These are phyloP conservation scores for Sebastes miniatus DNA, from an alignment of 2,797 vertebrate species.

Conservation along the genomic window DNA sequence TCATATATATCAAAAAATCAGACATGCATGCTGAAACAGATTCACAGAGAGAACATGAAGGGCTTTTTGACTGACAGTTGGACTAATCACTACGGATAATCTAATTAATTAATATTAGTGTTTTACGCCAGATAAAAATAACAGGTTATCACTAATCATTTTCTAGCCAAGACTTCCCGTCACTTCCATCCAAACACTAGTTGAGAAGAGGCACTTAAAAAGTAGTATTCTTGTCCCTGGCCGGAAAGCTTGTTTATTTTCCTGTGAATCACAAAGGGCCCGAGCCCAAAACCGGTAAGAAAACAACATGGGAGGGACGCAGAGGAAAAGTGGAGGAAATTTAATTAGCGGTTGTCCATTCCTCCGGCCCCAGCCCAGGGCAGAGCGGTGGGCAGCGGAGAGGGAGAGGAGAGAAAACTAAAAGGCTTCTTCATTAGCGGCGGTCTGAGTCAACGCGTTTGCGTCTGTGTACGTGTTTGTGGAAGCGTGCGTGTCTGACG, in stretches of 20 bases:
- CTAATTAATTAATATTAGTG: background rate
- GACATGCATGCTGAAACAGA: background rate
- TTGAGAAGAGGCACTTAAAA: slow-evolving; percentile 51
- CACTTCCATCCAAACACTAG: slow-evolving; percentile 10
- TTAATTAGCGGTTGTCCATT: slow-evolving; percentile 79
- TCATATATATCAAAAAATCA: background rate
- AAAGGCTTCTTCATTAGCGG: slow-evolving; percentile 53
- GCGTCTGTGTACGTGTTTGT: slow-evolving; percentile 22
- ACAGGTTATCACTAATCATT: background rate
- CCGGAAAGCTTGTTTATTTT: slow-evolving; percentile 70
- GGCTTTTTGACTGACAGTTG: background rate
- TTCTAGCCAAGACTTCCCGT: background rate
- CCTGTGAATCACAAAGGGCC: slow-evolving; percentile 68
- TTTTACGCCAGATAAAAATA: background rate
- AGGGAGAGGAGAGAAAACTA: slow-evolving; percentile 29
- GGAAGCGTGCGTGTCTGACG: background rate
- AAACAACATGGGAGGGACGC: slow-evolving; percentile 70
- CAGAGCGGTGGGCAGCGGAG: slow-evolving; percentile 39
- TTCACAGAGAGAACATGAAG: background rate
- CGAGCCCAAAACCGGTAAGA: slow-evolving; percentile 71
- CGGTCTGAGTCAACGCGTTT: slow-evolving; percentile 21
- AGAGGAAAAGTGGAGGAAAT: slow-evolving; percentile 78
- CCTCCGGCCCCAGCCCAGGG: slow-evolving; percentile 50
- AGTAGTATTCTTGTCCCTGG: slow-evolving; percentile 44
- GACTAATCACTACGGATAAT: background rate